These are phyloP conservation scores for Drosophila mimica DNA, from an alignment of 2,888 invertebrate genomes.

Conservation along the genomic window DNA sequence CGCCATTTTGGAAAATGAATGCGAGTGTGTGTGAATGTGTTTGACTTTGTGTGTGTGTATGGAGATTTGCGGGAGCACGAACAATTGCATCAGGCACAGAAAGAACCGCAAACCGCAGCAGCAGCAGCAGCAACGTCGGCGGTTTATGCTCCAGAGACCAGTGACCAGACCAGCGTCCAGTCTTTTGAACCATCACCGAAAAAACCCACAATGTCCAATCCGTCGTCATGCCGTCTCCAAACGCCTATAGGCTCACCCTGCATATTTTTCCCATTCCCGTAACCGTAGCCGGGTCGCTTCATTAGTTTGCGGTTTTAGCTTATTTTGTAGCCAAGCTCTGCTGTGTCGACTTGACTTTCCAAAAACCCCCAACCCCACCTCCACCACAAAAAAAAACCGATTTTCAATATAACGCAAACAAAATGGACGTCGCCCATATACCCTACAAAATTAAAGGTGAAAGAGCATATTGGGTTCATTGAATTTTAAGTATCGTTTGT, in stretches of 20 bases:
- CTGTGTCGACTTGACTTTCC: constrained; percentile 14
- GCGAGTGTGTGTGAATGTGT: constrained; percentile 12
- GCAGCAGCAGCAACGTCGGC: constrained; percentile 49
- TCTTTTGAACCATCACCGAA: constrained; percentile 63
- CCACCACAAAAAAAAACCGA: background rate
- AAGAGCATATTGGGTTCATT: background rate
- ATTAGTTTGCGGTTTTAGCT: constrained; percentile 72
- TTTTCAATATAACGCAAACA: constrained; percentile 19
- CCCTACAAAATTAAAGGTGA: background rate
- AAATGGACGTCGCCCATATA: background rate
- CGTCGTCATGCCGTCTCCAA: constrained; percentile 27
- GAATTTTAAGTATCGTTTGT: background rate
- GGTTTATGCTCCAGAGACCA: constrained; percentile 70
- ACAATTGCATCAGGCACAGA: constrained; percentile 76
- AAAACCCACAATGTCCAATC: constrained; percentile 63
- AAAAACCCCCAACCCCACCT: background rate
- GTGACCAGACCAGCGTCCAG: constrained; percentile 31
- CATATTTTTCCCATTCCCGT: constrained; percentile 5
- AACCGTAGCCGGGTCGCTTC: constrained; percentile 50
- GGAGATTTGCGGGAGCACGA: constrained; percentile 53
- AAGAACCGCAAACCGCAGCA: constrained; percentile 76
- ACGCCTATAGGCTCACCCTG: constrained; percentile 21
- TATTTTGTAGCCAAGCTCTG: constrained; percentile 25
- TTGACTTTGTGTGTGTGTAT: constrained; percentile 16
- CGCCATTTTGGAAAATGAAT: constrained; percentile 76